phyloP scores from a whole-genome alignment of 2,113 vertebrate species.

The Corythoichthys intestinalis region DNA sequence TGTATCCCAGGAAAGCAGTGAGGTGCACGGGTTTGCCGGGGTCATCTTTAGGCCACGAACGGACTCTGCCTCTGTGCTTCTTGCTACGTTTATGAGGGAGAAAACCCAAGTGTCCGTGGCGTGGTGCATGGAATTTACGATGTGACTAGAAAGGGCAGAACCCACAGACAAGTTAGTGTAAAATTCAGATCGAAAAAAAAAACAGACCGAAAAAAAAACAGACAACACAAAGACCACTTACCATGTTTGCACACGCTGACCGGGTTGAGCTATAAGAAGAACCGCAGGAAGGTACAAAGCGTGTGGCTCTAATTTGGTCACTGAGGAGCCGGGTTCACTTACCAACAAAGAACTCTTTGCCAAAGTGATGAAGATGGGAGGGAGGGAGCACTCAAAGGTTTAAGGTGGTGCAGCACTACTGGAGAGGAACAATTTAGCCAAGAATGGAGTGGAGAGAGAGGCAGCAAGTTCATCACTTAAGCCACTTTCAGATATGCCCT shows the following conservation, averaged over 20 bases:
- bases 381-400: conserved; percentile 23
- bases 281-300: background rate
- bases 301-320: conserved; percentile 81
- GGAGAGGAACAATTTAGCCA: conserved; percentile 33
- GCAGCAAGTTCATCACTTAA: background rate
- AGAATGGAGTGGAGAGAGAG: conserved; percentile 27
- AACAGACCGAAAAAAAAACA: background rate
- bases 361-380: conserved; percentile 40
- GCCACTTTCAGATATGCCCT: too few species aligned
- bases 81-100: conserved; percentile 88
- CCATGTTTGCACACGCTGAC: conserved; percentile 70
- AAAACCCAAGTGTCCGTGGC: conserved; percentile 94
- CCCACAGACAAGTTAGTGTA: background rate
- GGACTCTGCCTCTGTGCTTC: conserved; percentile 87
- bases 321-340: conserved; percentile 67
- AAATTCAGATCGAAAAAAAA: background rate
- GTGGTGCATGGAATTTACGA: conserved; percentile 93
- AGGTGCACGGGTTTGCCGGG: conserved; percentile 87
- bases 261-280: conserved; percentile 48
- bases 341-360: conserved; percentile 56
- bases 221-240: conserved; percentile 61
- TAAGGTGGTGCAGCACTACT: conserved; percentile 28
- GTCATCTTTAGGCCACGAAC: conserved; percentile 94
- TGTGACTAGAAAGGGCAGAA: conserved; percentile 77
- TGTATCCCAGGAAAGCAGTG: conserved; percentile 92